Evolutionary conservation across 1,140 invertebrate species (phyloP), one percentile per base, ranked within the genome.

Genomic region (Sminthurinus signatus): DNA sequence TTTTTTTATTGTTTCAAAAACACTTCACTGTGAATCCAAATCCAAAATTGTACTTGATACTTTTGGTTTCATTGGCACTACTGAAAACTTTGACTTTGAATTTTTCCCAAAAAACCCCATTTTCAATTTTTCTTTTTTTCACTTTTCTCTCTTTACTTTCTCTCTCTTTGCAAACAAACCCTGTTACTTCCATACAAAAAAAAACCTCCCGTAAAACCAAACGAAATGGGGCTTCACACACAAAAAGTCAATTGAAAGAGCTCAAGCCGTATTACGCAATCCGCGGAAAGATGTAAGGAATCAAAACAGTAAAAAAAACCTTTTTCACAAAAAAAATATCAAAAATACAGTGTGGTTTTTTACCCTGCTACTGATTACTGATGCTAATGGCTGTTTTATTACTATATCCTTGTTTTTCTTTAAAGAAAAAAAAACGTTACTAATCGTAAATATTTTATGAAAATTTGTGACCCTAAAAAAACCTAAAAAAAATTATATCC

Each of bases 241-340:
- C 5, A 52, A 25, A n/a, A n/a, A 46, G 21, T n/a, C 50, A 48
- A 48, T 29, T 48, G 17, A 48, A 48, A 48, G 44, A 48, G 19
- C 44, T 25, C 23, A 32, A 48, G 19, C 8, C 50, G 14, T 58
- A 64, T 65, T 70, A 70, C 68, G 58, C 51, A 28, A 31, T 46
- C 48, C 64, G 68, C 61, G 64, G 56, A 23, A 43, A 62, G 43
- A 67, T 58, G 68, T 70, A 70, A 70, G 68, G 62, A 67, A 28
- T 25, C 44, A 5, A 44, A 64, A 23, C 29, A 57, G 50, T 25
- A 46, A 25, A 23, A 56, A 4, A 43, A 56, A 23, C 50, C 50
- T 52, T 52, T 52, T 15, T 19, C 5, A 28, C 23, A 25, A 48
- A 48, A n/a, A 48, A 32, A 27, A 28, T 54, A 19, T 12, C 39